Conservation (phyloP, 2,113 vertebrate species). For the Strix uralensis region DNA sequence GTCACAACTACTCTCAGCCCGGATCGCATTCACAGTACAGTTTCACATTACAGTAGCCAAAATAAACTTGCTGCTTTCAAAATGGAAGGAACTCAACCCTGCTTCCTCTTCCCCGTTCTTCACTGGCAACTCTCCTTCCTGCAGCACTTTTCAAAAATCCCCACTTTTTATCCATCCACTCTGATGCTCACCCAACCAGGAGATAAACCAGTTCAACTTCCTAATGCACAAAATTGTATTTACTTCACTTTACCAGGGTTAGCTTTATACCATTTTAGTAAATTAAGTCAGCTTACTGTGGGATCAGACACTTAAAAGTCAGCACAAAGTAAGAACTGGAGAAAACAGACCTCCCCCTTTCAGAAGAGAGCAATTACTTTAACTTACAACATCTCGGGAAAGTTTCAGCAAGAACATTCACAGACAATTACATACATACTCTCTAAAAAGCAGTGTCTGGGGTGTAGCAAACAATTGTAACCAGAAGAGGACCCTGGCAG, state of each 20-base stretch:
- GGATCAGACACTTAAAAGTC: background rate
- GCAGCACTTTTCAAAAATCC: background rate
- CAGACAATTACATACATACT: background rate
- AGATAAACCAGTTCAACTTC: background rate
- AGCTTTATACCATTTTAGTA: background rate
- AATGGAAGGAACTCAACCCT: constrained; percentile 48
- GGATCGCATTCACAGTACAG: background rate
- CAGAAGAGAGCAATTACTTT: background rate
- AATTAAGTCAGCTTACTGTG: background rate
- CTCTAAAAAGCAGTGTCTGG: background rate
- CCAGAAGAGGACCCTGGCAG: background rate
- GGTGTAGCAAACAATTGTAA: background rate
- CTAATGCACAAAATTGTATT: background rate
- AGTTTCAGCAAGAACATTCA: background rate
- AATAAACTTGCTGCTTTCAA: constrained; percentile 56
- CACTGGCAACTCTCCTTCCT: background rate
- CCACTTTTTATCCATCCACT: background rate
- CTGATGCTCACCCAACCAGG: background rate
- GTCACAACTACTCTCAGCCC: background rate
- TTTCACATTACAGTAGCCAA: constrained; percentile 56
- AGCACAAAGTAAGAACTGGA: background rate
- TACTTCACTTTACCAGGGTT: background rate
- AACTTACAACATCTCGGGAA: background rate
- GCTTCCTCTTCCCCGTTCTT: constrained; percentile 17
- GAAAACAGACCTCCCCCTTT: background rate